Evolutionary conservation across 2,113 vertebrate species (phyloP).

Genomic region (Nesospiza acunhae): DNA sequence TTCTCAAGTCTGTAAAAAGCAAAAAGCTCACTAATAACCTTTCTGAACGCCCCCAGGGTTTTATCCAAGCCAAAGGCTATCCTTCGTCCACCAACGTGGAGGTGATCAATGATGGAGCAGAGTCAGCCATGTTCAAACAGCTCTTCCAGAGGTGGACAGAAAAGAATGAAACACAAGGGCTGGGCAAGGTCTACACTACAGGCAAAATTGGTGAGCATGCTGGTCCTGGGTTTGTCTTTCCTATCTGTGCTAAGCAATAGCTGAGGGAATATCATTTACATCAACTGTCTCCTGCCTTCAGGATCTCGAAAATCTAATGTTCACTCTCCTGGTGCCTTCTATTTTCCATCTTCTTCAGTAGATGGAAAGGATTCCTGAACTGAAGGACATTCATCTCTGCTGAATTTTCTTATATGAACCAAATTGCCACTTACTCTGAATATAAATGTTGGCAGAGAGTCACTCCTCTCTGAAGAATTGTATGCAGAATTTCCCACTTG

Average conservation of each 20-base stretch:
- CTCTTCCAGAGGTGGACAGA: slow-evolving; percentile 88
- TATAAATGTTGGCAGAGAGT: not conserved
- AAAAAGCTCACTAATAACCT: not conserved
- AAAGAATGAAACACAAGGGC: slow-evolving; percentile 75
- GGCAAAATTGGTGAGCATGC: slow-evolving; percentile 82
- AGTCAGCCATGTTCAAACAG: slow-evolving; percentile 90
- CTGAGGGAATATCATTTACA: not conserved
- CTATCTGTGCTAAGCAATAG: not conserved
- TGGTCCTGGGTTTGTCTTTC: not conserved
- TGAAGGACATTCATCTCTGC: not conserved
- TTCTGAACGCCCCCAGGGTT: slow-evolving; percentile 73
- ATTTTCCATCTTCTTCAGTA: not conserved
- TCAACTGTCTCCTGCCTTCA: not conserved
- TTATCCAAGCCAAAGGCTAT: slow-evolving; percentile 89
- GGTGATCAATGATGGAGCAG: slow-evolving; percentile 85
- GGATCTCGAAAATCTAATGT: not conserved
- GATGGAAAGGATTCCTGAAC: not conserved
- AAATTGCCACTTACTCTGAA: not conserved
- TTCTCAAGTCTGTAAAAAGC: not conserved
- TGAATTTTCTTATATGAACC: not conserved
- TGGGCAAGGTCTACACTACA: slow-evolving; percentile 76
- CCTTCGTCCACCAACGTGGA: slow-evolving; percentile 82
- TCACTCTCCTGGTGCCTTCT: not conserved
- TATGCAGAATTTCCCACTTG: not conserved
- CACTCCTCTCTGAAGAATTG: not conserved